These are phyloP conservation scores for Polyommatus icarus DNA, from an alignment of 2,888 invertebrate genomes.

Conservation along the genomic window DNA sequence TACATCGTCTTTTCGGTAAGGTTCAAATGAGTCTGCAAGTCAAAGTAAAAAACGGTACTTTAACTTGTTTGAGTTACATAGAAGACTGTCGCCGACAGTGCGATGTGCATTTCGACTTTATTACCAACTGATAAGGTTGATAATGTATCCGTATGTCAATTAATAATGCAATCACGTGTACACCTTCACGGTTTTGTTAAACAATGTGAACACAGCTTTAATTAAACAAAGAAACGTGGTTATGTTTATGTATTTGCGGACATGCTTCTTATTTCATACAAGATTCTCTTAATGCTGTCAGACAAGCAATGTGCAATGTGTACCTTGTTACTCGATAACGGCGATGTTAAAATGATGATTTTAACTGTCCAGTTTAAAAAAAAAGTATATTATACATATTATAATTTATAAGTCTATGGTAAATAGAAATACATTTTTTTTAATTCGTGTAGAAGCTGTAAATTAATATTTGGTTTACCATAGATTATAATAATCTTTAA, in stretches of 20 bases:
- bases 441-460: too few species aligned
- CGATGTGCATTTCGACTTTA: not conserved
- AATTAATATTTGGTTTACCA: too few species aligned
- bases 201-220: conserved; percentile 61
- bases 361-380: not conserved
- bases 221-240: conserved; percentile 53
- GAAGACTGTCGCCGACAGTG: not conserved
- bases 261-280: conserved; percentile 33
- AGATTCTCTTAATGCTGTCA: not conserved
- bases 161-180: conserved; percentile 65
- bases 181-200: conserved; percentile 61
- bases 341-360: not conserved
- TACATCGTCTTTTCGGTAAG: not conserved
- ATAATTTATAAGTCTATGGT: too few species aligned
- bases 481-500: too few species aligned
- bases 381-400: too few species aligned
- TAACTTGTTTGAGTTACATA: conserved; percentile 12
- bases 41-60: conserved; percentile 22
- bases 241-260: conserved; percentile 55
- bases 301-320: not conserved
- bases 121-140: not conserved
- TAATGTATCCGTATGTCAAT: conserved; percentile 36
- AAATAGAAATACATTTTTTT: too few species aligned
- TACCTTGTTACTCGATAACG: not conserved
- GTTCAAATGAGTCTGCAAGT: conserved; percentile 17